phyloP scores from a whole-genome alignment of 2,113 vertebrate genomes.

The Sialia sialis region DNA sequence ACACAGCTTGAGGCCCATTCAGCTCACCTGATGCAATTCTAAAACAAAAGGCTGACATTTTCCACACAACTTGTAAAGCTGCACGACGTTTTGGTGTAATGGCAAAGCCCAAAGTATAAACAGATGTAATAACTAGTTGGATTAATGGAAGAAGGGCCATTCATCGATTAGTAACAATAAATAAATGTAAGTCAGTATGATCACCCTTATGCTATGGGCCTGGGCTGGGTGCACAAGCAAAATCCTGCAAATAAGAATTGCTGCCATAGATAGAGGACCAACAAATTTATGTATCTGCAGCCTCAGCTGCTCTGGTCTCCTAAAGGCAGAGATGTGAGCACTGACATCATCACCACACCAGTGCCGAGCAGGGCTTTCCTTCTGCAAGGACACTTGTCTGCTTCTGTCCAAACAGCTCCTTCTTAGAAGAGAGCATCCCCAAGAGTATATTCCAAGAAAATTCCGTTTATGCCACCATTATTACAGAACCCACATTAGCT shows the following conservation, averaged over 20 bases:
- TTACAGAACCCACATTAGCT: neutral
- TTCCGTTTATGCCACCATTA: neutral
- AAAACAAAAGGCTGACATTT: slow-evolving; percentile 6
- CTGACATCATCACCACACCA: fast-evolving
- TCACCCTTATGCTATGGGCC: neutral
- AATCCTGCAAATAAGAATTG: neutral
- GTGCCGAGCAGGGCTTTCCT: neutral
- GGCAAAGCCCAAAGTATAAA: neutral
- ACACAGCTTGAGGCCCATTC: neutral
- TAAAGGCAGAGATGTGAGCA: neutral
- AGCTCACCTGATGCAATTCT: slow-evolving; percentile 7
- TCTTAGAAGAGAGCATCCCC: neutral
- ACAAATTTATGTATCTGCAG: neutral
- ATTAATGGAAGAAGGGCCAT: neutral
- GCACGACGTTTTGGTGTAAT: neutral
- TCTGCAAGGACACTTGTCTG: neutral
- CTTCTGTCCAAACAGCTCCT: neutral
- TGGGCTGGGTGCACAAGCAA: neutral
- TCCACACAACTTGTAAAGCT: neutral
- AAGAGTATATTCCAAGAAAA: neutral
- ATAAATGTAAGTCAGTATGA: neutral
- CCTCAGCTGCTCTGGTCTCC: neutral
- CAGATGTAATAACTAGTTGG: neutral
- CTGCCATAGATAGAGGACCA: neutral
- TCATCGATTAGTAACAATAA: neutral